Base-by-base conservation (phyloP, 2,113 vertebrate species). In the Carassius auratus region DNA sequence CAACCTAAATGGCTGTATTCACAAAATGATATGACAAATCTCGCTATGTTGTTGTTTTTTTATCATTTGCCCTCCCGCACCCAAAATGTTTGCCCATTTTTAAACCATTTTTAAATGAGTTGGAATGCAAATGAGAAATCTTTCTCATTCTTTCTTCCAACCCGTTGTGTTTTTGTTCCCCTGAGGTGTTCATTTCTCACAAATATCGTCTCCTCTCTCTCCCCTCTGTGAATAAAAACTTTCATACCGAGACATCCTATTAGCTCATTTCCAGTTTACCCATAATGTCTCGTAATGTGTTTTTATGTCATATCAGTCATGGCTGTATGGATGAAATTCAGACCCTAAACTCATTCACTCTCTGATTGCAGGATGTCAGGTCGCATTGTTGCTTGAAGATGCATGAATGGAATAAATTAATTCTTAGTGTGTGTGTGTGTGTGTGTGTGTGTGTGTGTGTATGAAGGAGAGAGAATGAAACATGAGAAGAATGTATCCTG, bases 281-380 rank as follows among this genome's bases (percentile, higher is more conserved):
- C 80, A 69, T 55, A 52, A 69, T 36, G 62, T 45, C 26, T 82
- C 45, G 8, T 68, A 82, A 82, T 82, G 80, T 69, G 64, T 82
- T 82, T 82, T 82, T 68, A 69, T 82, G 80, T 82, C 62, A 82
- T 82, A 82, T 69, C 80, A 82, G 80, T 82, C 80, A 69, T 52
- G 64, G 80, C 80, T 82, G 64, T 52, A 30, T 36, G 80, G 80
- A 68, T 55, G 61, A 82, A 69, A 82, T 68, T 82, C 80, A 82
- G 64, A 82, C 62, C 80, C 80, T 69, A 69, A 82, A 82, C 45
- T 69, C 80, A 69, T 82, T 82, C 80, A 82, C 26, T 52, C 61
- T 81, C 23, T 82, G 80, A 82, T 82, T 82, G 80, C 64, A 82
- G 62, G 45, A 82, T 82, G 80, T 82, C 80, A 69, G 80, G 80